Percentiles rank a stretch among this genome's conserved stretches.
phyloP scores from a whole-genome alignment of 1,140 invertebrate species.

The Drosophila simulans region DNA sequence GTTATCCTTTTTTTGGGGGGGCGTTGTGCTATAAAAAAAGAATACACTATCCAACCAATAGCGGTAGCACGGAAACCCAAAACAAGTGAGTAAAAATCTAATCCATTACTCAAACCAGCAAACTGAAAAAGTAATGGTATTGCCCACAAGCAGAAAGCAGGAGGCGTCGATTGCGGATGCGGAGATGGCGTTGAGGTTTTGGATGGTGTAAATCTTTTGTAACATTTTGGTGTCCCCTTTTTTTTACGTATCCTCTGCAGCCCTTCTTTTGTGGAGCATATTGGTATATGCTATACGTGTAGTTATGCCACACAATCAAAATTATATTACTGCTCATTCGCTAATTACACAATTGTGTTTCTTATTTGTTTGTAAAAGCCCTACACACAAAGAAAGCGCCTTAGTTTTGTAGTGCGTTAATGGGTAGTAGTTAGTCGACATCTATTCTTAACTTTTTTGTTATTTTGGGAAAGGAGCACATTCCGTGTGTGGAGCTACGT shows the following conservation, averaged over 20 bases:
- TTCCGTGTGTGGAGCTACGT: conserved; percentile 42
- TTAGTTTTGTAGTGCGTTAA: too few species aligned
- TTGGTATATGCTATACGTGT: conserved; percentile 16
- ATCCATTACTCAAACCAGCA: conserved; percentile 79
- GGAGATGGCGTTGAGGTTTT: conserved; percentile 33
- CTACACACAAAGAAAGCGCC: too few species aligned
- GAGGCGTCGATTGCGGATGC: conserved; percentile 10
- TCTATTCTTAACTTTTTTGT: conserved; percentile 6
- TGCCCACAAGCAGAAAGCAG: conserved; percentile 11
- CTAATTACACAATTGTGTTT: too few species aligned
- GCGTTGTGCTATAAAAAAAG: conserved; percentile 24
- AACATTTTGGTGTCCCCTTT: conserved; percentile 63
- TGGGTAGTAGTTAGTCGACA: not conserved
- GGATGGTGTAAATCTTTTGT: conserved; percentile 73
- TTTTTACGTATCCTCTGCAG: conserved; percentile 11
- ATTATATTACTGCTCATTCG: not conserved
- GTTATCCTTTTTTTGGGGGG: conserved; percentile 4
- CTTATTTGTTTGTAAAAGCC: too few species aligned
- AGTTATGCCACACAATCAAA: not conserved
- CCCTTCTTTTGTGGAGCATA: not conserved
- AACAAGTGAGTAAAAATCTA: conserved; percentile 80
- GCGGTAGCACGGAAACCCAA: conserved; percentile 8
- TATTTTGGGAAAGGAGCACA: conserved; percentile 6
- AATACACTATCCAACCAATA: conserved; percentile 29
- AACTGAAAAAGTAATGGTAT: conserved; percentile 64